phyloP scores from a whole-genome alignment of 2,888 invertebrate genomes.

The Cecidostiba fungosa region DNA sequence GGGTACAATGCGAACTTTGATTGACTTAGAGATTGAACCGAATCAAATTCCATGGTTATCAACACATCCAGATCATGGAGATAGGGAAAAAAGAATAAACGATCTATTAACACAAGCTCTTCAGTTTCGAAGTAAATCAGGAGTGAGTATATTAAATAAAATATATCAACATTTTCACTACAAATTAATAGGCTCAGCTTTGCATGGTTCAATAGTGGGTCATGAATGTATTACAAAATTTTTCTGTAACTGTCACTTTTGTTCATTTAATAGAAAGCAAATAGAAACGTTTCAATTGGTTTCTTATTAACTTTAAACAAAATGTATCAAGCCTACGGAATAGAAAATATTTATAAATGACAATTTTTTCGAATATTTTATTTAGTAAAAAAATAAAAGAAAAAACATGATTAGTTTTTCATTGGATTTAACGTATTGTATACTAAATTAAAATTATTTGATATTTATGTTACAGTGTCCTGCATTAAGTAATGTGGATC shows the following conservation, averaged over 20 bases:
- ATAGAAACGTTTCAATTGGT: too few species aligned
- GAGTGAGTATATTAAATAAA: constrained; percentile 65
- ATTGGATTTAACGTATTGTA: too few species aligned
- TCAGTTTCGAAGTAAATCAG: constrained; percentile 67
- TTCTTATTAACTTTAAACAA: too few species aligned
- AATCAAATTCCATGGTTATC: constrained; percentile 80
- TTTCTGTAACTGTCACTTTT: too few species aligned
- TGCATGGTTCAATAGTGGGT: constrained; percentile 67
- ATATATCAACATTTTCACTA: neutral
- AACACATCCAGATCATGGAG: constrained; percentile 82
- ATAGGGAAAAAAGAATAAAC: constrained; percentile 79
- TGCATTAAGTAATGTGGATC: constrained; percentile 68
- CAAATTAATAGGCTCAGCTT: neutral
- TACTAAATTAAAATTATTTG: neutral
- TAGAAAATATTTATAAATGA: too few species aligned
- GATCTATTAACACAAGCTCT: constrained; percentile 79
- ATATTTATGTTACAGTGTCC: constrained; percentile 69
- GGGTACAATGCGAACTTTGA: constrained; percentile 79
- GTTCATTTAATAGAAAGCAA: too few species aligned
- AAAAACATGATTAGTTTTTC: too few species aligned
- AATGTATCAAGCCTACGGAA: too few species aligned
- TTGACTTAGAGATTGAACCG: constrained; percentile 66
- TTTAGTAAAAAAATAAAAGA: too few species aligned
- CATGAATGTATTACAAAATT: too few species aligned
- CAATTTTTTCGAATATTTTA: too few species aligned